Conservation (phyloP, 2,113 vertebrate species). For the Numida meleagris region DNA sequence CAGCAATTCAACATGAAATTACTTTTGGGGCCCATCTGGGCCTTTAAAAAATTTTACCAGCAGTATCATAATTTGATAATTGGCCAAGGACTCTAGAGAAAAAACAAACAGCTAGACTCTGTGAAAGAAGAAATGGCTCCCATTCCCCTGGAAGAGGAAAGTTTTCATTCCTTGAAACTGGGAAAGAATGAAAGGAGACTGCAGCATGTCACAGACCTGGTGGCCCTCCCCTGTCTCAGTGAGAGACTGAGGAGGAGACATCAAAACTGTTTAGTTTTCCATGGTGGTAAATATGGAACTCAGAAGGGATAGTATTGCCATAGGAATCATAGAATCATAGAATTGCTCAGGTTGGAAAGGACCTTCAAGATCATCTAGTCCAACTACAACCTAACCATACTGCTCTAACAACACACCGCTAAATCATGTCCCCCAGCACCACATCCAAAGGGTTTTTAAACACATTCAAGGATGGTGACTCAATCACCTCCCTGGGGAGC, state of each 20-base stretch:
- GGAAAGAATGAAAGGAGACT: background rate
- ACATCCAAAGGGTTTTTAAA: too few relatives aligned
- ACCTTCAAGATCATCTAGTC: too few relatives aligned
- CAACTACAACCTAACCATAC: too few relatives aligned
- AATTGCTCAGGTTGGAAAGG: too few relatives aligned
- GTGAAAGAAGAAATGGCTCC: background rate
- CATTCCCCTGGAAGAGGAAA: background rate
- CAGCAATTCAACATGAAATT: background rate
- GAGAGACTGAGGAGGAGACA: background rate
- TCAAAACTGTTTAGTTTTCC: background rate
- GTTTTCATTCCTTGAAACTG: background rate
- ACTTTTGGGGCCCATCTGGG: background rate
- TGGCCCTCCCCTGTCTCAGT: background rate
- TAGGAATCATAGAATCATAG: too few relatives aligned
- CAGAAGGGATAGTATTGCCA: background rate
- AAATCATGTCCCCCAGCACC: too few relatives aligned
- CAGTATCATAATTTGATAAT: slow-evolving; percentile 26
- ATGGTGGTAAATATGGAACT: background rate
- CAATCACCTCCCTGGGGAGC: too few relatives aligned
- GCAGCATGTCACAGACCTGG: background rate
- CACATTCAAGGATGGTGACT: too few relatives aligned
- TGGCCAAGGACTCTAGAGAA: slow-evolving; percentile 2
- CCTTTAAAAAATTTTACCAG: slow-evolving; percentile 53
- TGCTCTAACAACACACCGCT: too few relatives aligned
- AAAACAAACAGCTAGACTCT: background rate